Conservation (phyloP, 2,888 invertebrate species). For the Pyralis farinalis region DNA sequence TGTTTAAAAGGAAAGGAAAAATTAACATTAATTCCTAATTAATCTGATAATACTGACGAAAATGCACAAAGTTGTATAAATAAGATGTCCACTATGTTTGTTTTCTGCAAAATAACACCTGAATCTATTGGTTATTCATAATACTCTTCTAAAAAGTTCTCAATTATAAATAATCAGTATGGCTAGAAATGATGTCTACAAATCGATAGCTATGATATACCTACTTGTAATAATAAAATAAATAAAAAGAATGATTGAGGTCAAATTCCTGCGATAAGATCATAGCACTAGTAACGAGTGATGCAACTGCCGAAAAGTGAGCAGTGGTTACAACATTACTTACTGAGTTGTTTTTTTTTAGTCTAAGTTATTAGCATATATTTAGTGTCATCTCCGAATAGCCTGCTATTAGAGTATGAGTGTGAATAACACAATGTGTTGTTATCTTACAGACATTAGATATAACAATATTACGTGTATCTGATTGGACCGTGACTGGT, state of each 20-base stretch:
- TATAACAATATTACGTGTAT: slow-evolving; percentile 32
- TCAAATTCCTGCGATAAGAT: background rate
- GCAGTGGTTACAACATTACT: slow-evolving; percentile 25
- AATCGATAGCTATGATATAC: too few species aligned
- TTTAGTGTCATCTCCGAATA: slow-evolving; percentile 25
- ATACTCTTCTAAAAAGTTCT: too few species aligned
- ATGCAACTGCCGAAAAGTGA: slow-evolving; percentile 34
- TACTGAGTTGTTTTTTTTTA: slow-evolving; percentile 21
- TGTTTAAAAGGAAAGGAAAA: too few species aligned
- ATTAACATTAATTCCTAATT: too few species aligned
- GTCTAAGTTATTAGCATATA: slow-evolving; percentile 36
- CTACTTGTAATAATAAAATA: too few species aligned
- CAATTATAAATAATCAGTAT: too few species aligned
- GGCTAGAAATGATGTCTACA: too few species aligned
- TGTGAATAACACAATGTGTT: slow-evolving; percentile 47
- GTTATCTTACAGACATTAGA: slow-evolving; percentile 39
- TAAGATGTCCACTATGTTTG: too few species aligned
- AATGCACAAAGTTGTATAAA: too few species aligned
- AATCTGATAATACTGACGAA: too few species aligned
- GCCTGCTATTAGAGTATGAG: slow-evolving; percentile 29
- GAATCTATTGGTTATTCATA: too few species aligned
- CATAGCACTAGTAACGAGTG: slow-evolving; percentile 13
- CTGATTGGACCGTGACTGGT: slow-evolving; percentile 32
- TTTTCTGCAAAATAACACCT: too few species aligned
- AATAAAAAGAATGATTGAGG: background rate